Evolutionary conservation across 2,888 invertebrate species (phyloP).

Genomic region (Hirtodrosophila duncani): DNA sequence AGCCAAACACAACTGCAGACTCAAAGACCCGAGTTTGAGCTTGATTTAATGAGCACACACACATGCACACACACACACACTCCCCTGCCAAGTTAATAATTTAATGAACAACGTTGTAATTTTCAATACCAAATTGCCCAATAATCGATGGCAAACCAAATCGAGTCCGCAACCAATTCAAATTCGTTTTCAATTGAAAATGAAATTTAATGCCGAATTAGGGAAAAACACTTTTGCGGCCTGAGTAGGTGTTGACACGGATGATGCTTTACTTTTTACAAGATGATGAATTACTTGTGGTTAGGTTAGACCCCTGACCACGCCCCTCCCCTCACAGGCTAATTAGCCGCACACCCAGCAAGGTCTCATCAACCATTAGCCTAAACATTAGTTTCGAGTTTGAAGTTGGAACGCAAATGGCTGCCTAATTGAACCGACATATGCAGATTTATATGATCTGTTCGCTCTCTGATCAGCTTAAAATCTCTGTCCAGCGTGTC

Average conservation of each 20-base stretch:
- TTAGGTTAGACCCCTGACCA: conserved; percentile 32
- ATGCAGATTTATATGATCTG: conserved; percentile 50
- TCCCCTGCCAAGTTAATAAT: no score
- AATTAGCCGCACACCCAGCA: conserved; percentile 41
- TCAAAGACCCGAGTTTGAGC: conserved; percentile 8
- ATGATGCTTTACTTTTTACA: conserved; percentile 13
- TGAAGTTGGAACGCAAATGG: no score
- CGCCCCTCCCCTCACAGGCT: conserved; percentile 16
- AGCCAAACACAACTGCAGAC: conserved; percentile 11
- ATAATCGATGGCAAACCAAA: conserved; percentile 26
- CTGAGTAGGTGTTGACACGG: no score
- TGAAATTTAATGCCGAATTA: conserved; percentile 42
- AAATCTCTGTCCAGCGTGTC: conserved; percentile 44
- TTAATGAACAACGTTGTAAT: no score
- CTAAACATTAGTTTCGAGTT: no score
- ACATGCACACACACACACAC: no score
- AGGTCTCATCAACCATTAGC: neutral
- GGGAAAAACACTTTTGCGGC: no score
- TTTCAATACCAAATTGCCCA: conserved; percentile 37
- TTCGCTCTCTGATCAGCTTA: conserved; percentile 44
- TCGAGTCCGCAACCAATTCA: conserved; percentile 53
- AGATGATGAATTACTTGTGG: conserved; percentile 24
- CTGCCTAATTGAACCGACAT: conserved; percentile 27
- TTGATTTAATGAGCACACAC: no score
- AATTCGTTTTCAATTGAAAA: conserved; percentile 57